Evolutionary conservation across 1,140 invertebrate species (phyloP), one percentile per base, ranked within the genome.

Genomic region (Pantala flavescens): DNA sequence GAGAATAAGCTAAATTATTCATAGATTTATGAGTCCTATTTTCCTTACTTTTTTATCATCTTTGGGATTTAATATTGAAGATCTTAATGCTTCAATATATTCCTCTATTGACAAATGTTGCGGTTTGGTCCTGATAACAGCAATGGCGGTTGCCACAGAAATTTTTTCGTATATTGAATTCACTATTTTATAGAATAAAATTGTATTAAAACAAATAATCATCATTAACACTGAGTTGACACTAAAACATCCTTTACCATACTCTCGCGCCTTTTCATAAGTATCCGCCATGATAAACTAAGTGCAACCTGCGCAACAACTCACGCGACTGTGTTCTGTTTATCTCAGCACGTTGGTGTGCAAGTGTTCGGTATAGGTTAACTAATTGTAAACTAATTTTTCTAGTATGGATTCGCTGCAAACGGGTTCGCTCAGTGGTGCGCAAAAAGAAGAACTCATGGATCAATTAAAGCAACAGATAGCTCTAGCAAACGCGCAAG

Each of bases 391-490:
- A 63, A 63, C 3, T 1, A 63, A 63, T 21, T 7, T 63, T 63
- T 63, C n/a, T 3, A 63, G 12, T 5, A 63, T 63, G 49, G 49
- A 63, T 63, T 63, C 49, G n/a, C 49, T 63, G 2, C n/a, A 16
- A 5, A 21, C 16, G n/a, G 49, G 49, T 19, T 36, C 28, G 28
- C 49, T 63, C 49, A 63, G 5, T 63, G 49, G 49, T 19, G 84
- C 85, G 49, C 91, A 97, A 82, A 93, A 91, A 80, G 94, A 94
- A 77, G 94, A 97, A 79, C 82, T 98, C 24, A 97, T 98, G 91
- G 91, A 95, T 78, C 93, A 97, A 86, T 92, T 98, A 11, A 96
- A 97, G 84, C 94, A 98, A 83, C 95, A 98, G 87, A 93, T 98
- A 76, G 94, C 95, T 0, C 88, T 98, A 63, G 94, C 94, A 24